Evolutionary conservation across 2,888 invertebrate genomes (phyloP).

Genomic region (Agonopterix arenella): DNA sequence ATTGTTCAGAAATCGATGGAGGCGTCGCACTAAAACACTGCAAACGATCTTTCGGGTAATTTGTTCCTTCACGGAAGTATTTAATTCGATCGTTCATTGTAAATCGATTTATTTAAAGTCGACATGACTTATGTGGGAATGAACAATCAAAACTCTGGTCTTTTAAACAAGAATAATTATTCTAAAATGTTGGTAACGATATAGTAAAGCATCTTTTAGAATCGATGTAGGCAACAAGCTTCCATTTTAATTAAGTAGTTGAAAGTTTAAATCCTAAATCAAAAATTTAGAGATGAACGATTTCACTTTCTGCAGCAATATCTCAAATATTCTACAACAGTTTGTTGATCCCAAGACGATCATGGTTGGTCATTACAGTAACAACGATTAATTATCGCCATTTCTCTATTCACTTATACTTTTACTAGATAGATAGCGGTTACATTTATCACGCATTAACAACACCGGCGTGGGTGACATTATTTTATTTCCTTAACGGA

Average conservation of each 20-base stretch:
- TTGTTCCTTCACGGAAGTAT: conserved; percentile 63
- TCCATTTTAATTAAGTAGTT: conserved; percentile 3
- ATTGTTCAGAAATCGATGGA: conserved; percentile 49
- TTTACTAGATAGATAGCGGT: too few relatives aligned
- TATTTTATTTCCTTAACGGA: conserved; percentile 12
- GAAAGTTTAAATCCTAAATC: conserved; percentile 17
- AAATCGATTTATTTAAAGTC: conserved; percentile 35
- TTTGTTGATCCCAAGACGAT: conserved; percentile 8
- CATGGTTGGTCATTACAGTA: conserved; percentile 10
- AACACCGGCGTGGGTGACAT: conserved; percentile 23
- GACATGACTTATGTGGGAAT: conserved; percentile 5
- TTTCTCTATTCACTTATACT: too few relatives aligned
- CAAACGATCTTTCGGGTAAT: conserved; percentile 57
- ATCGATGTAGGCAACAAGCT: too few relatives aligned
- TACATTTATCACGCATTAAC: background rate
- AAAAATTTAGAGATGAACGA: conserved; percentile 11
- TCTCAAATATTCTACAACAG: conserved; percentile 12
- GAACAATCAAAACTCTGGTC: background rate
- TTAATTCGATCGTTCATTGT: conserved; percentile 35
- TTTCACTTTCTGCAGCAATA: conserved; percentile 27
- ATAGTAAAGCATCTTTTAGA: too few relatives aligned
- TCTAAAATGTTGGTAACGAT: too few relatives aligned
- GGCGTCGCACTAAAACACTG: conserved; percentile 60
- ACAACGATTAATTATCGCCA: conserved; percentile 10
- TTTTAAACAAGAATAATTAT: too few relatives aligned